phyloP scores from a whole-genome alignment of 2,113 vertebrate species.

The Oncorhynchus masou region DNA sequence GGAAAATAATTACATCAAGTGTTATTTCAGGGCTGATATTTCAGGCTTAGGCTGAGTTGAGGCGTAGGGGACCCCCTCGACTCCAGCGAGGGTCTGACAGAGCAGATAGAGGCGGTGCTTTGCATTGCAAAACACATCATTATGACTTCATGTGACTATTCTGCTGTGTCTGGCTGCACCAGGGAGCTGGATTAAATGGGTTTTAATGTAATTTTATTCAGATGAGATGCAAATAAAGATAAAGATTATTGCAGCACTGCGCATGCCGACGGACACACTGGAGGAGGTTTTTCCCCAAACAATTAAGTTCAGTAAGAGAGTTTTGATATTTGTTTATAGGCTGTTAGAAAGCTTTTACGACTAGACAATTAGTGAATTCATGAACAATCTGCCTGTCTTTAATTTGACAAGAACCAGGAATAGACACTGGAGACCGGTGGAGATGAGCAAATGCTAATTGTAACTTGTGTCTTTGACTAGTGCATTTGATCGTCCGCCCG shows the following conservation, averaged over 20 bases:
- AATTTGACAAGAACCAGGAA: slow-evolving; percentile 11
- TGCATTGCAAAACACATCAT: slow-evolving; percentile 69
- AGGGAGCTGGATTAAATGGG: slow-evolving; percentile 44
- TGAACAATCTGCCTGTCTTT: slow-evolving; percentile 28
- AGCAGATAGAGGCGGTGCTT: slow-evolving; percentile 41
- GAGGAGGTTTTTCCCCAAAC: slow-evolving; percentile 20
- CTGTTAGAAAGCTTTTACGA: slow-evolving; percentile 18
- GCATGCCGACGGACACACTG: not conserved
- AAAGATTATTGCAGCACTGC: slow-evolving; percentile 36
- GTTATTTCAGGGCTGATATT: not conserved
- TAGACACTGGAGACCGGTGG: slow-evolving; percentile 20
- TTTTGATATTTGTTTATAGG: slow-evolving; percentile 29
- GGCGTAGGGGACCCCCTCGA: slow-evolving; percentile 20
- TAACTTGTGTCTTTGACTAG: not conserved
- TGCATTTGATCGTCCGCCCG: slow-evolving; percentile 35
- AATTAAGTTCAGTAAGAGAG: slow-evolving; percentile 26
- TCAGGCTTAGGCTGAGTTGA: slow-evolving; percentile 3
- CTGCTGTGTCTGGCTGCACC: slow-evolving; percentile 35
- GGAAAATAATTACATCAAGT: slow-evolving; percentile 32
- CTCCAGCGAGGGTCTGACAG: slow-evolving; percentile 35
- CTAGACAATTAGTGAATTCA: slow-evolving; percentile 26
- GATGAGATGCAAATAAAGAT: slow-evolving; percentile 36
- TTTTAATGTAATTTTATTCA: slow-evolving; percentile 55
- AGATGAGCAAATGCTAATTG: slow-evolving; percentile 43
- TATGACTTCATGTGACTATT: slow-evolving; percentile 61